These are phyloP conservation scores for Melinaea menophilus DNA, from an alignment of 2,888 invertebrate genomes.

Conservation along the genomic window DNA sequence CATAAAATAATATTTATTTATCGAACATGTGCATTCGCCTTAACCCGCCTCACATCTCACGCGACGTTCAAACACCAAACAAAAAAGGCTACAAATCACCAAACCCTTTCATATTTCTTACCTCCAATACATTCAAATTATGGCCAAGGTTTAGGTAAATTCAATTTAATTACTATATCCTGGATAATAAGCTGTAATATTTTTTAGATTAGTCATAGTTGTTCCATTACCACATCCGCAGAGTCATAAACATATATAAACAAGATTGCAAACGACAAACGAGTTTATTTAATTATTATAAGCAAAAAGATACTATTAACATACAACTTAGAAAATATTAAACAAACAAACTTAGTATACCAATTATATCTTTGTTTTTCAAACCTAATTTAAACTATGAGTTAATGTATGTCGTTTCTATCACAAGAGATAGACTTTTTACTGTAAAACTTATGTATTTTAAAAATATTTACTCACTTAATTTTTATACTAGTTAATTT, in stretches of 20 bases:
- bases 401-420: no score
- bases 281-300: conserved; percentile 29
- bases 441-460: no score
- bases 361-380: no score
- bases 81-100: conserved; percentile 32
- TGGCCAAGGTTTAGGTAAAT: background rate
- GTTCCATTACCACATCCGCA: conserved; percentile 18
- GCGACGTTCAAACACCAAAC: conserved; percentile 3
- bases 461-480: no score
- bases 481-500: no score
- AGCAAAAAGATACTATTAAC: conserved; percentile 9
- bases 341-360: no score
- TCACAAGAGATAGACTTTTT: no score
- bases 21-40: no score
- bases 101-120: conserved; percentile 40
- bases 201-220: conserved; percentile 16
- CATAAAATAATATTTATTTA: no score
- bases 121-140: conserved; percentile 18
- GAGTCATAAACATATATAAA: conserved; percentile 15
- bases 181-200: background rate
- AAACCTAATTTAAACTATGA: no score
- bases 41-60: background rate
- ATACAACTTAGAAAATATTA: conserved; percentile 8
- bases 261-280: conserved; percentile 27
- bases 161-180: no score